phyloP scores from a whole-genome alignment of 1,140 invertebrate species.

The Bombus turneri region DNA sequence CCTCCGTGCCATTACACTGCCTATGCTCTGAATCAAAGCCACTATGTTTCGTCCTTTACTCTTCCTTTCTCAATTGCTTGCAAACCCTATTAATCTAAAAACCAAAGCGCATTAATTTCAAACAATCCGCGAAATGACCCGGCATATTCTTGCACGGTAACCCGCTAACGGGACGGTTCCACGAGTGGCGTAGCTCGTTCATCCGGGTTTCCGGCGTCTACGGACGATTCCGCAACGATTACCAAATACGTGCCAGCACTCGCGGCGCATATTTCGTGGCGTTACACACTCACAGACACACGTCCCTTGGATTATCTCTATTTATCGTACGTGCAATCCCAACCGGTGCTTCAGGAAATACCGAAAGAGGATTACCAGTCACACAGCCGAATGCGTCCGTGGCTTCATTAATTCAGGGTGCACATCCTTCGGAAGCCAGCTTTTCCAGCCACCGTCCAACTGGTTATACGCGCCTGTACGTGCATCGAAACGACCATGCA shows the following conservation, averaged over 20 bases:
- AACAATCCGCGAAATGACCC: background rate
- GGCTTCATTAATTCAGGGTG: slow-evolving; percentile 64
- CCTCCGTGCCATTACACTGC: too few species aligned
- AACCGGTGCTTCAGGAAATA: slow-evolving; percentile 52
- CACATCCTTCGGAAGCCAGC: slow-evolving; percentile 48
- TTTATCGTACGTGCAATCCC: slow-evolving; percentile 63
- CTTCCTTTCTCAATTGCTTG: background rate
- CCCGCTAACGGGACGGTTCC: background rate
- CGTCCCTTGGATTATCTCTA: slow-evolving; percentile 64
- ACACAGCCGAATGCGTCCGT: slow-evolving; percentile 60
- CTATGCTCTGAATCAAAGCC: background rate
- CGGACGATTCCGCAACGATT: slow-evolving; percentile 17
- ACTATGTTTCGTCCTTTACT: background rate
- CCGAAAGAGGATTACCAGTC: slow-evolving; percentile 62
- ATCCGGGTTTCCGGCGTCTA: background rate
- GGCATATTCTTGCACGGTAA: slow-evolving; percentile 11
- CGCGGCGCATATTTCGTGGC: slow-evolving; percentile 45
- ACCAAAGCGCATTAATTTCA: background rate
- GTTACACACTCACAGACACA: slow-evolving; percentile 1
- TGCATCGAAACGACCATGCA: background rate
- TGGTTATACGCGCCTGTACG: background rate
- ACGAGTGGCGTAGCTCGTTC: background rate
- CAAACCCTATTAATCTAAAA: background rate
- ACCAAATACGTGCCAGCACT: slow-evolving; percentile 10
- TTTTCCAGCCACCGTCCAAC: slow-evolving; percentile 11